These are phyloP conservation scores for Phocides pigmalion DNA, from an alignment of 1,140 invertebrate species.

Conservation along the genomic window DNA sequence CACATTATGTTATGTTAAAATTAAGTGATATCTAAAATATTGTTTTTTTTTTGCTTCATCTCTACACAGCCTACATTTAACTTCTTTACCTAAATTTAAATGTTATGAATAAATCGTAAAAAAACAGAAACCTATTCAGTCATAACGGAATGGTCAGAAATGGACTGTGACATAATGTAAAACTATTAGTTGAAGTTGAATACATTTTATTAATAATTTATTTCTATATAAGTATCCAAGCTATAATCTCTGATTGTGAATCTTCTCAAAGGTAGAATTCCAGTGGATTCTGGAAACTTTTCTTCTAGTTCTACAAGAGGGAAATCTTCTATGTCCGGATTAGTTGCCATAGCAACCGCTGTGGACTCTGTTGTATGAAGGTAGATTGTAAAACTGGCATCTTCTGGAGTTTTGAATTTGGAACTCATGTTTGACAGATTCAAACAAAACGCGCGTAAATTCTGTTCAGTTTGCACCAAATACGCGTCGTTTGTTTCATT, in stretches of 20 bases:
- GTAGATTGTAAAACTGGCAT: slow-evolving; percentile 83
- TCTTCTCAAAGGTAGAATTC: slow-evolving; percentile 64
- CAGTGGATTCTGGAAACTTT: slow-evolving; percentile 45
- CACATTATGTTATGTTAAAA: no score
- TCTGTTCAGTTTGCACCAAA: slow-evolving; percentile 85
- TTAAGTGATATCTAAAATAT: no score
- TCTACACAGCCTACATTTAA: no score
- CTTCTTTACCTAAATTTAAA: no score
- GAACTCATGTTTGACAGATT: slow-evolving; percentile 78
- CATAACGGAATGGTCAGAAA: no score
- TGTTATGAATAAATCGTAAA: no score
- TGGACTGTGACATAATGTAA: no score
- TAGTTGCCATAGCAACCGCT: slow-evolving; percentile 75
- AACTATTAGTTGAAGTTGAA: no score
- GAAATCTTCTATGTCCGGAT: slow-evolving; percentile 83
- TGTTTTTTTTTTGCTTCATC: no score
- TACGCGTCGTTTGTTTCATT: slow-evolving; percentile 82
- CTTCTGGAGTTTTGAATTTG: slow-evolving; percentile 81
- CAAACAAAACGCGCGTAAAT: slow-evolving; percentile 84
- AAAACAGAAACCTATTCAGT: no score
- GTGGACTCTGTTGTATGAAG: slow-evolving; percentile 84
- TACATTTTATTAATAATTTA: slow-evolving; percentile 7
- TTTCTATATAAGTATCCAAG: slow-evolving; percentile 64
- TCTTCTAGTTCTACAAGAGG: slow-evolving; percentile 82
- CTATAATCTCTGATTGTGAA: slow-evolving; percentile 61